Conservation (phyloP, 2,113 vertebrate genomes). For the Etia nguti region DNA sequence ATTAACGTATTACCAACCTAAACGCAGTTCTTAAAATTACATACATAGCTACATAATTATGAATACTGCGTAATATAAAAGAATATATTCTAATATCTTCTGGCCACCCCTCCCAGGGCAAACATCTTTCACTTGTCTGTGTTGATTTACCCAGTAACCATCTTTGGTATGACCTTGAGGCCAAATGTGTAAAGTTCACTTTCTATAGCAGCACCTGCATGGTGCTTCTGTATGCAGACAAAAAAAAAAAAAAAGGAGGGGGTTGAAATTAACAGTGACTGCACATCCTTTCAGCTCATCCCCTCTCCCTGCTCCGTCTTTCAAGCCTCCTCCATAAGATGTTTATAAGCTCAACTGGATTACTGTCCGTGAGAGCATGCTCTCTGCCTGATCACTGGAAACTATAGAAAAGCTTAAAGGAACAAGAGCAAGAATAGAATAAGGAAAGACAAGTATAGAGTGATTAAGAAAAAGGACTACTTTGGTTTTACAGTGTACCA, state of each 20-base stretch:
- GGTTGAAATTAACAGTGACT: not conserved
- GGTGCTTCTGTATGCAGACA: not conserved
- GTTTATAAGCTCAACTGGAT: not conserved
- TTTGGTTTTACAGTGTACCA: conserved; percentile 31
- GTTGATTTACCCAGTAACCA: not conserved
- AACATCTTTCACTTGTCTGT: not conserved
- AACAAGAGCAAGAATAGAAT: not conserved
- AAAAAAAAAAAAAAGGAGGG: not conserved
- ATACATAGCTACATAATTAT: not conserved
- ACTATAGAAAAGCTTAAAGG: not conserved
- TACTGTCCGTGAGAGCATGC: not conserved
- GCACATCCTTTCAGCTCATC: not conserved
- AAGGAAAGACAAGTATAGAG: not conserved
- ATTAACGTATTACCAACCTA: not conserved
- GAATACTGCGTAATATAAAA: not conserved
- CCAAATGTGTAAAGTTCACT: not conserved
- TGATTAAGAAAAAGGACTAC: conserved; percentile 38
- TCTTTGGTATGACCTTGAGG: conserved; percentile 15
- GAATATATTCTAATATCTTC: not conserved
- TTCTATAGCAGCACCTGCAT: not conserved
- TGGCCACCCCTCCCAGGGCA: accelerated
- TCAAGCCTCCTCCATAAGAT: not conserved
- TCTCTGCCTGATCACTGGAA: conserved; percentile 1
- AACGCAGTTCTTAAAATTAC: accelerated
- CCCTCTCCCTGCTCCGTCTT: not conserved